Evolutionary conservation across 1,140 invertebrate genomes (phyloP).

Genomic region (Diorhabda elongata): DNA sequence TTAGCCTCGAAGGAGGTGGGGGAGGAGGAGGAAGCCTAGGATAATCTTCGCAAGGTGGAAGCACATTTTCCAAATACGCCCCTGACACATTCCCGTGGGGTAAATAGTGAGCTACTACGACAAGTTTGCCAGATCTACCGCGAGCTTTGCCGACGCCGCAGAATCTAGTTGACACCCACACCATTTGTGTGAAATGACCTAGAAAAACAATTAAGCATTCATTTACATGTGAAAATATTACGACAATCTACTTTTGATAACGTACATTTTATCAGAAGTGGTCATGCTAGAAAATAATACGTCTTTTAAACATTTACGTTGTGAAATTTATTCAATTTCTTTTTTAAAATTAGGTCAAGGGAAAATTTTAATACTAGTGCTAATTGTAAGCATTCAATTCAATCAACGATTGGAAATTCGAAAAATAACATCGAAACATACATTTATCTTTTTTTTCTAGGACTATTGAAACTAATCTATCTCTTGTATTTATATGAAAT

Average conservation of each 20-base stretch:
- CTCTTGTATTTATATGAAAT: too few species aligned
- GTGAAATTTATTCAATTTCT: too few species aligned
- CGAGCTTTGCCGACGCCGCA: conserved; percentile 81
- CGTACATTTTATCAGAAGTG: too few species aligned
- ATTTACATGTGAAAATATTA: background rate
- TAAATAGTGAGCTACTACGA: conserved; percentile 78
- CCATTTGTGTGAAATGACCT: conserved; percentile 89
- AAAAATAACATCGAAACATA: too few species aligned
- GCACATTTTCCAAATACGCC: conserved; percentile 70
- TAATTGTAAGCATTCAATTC: too few species aligned
- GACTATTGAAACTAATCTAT: too few species aligned
- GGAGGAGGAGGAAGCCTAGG: conserved; percentile 14
- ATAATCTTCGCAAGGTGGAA: conserved; percentile 53
- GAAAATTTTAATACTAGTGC: too few species aligned
- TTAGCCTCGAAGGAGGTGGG: background rate
- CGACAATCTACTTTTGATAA: background rate
- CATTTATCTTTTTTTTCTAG: too few species aligned
- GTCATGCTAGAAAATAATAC: background rate
- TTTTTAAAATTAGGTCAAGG: too few species aligned
- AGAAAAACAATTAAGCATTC: conserved; percentile 16
- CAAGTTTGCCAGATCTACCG: conserved; percentile 67
- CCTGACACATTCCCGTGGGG: conserved; percentile 75
- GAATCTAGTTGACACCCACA: conserved; percentile 74
- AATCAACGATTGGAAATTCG: too few species aligned
- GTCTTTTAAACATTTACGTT: too few species aligned